Conservation (phyloP, 1,140 invertebrate species). For the Gonatopus flavifemur region DNA sequence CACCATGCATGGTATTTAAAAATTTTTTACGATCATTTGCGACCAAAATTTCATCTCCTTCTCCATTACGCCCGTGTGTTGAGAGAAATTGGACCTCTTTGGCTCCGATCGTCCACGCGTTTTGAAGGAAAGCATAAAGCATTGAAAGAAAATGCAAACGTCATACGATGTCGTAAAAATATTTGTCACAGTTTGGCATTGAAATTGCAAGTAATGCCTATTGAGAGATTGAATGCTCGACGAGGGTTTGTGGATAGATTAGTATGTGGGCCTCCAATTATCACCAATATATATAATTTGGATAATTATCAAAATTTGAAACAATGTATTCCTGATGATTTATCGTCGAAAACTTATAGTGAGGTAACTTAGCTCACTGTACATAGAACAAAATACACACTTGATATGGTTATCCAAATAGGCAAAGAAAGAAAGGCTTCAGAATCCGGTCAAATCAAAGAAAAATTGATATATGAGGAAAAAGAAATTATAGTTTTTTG, state of each 20-base stretch:
- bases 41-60: slow-evolving; percentile 28
- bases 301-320: not conserved
- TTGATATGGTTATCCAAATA: slow-evolving; percentile 2
- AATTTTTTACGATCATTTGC: slow-evolving; percentile 20
- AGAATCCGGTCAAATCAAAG: too few species aligned
- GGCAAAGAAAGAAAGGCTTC: not conserved
- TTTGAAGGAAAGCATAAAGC: slow-evolving; percentile 26
- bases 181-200: slow-evolving; percentile 17
- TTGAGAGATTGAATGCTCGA: slow-evolving; percentile 8
- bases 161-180: slow-evolving; percentile 16
- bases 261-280: not conserved
- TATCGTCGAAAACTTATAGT: not conserved
- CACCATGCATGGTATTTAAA: slow-evolving; percentile 26
- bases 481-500: too few species aligned
- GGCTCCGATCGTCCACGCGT: slow-evolving; percentile 16
- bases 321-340: not conserved
- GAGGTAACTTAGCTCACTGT: slow-evolving; percentile 6
- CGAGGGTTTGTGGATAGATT: slow-evolving; percentile 8
- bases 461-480: too few species aligned
- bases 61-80: slow-evolving; percentile 25
- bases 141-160: slow-evolving; percentile 17
- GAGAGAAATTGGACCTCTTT: slow-evolving; percentile 17
- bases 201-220: slow-evolving; percentile 13
- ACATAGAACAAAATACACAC: slow-evolving; percentile 9
- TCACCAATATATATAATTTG: not conserved